Conservation (phyloP, 1,140 invertebrate species). For the Choristoneura fumiferana region DNA sequence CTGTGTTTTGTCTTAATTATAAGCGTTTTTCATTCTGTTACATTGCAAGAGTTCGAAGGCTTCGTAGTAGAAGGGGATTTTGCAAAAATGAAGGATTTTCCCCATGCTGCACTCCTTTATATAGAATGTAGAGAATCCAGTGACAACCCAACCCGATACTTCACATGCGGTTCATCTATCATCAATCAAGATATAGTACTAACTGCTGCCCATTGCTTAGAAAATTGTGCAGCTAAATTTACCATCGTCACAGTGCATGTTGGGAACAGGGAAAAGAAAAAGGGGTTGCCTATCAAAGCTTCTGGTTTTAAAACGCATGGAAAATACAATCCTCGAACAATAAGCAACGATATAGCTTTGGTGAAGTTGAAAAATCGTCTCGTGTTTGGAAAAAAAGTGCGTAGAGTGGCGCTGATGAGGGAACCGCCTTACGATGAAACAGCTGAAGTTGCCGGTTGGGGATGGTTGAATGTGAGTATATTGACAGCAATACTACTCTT, state of each 20-base stretch:
- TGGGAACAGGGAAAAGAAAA: neutral
- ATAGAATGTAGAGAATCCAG: neutral
- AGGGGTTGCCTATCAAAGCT: neutral
- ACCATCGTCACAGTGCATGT: neutral
- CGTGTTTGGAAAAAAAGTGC: neutral
- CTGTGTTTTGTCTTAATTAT: too few species aligned
- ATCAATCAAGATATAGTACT: constrained; percentile 23
- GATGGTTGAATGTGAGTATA: neutral
- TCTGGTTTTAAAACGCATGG: neutral
- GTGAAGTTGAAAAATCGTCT: neutral
- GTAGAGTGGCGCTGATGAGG: neutral
- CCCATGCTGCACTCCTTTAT: neutral
- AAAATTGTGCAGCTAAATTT: neutral
- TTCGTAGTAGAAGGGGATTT: neutral
- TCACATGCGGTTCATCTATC: constrained; percentile 24
- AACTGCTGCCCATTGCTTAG: constrained; percentile 26
- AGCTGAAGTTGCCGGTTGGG: neutral
- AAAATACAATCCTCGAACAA: neutral
- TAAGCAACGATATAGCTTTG: constrained; percentile 22
- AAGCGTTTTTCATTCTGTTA: too few species aligned
- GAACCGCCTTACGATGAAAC: neutral
- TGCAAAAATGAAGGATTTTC: constrained; percentile 3
- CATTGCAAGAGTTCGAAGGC: neutral
- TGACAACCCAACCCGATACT: too few species aligned
- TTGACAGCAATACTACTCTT: too few species aligned